Evolutionary conservation across 2,113 vertebrate genomes (phyloP).

Genomic region (Nyctibius bracteatus): DNA sequence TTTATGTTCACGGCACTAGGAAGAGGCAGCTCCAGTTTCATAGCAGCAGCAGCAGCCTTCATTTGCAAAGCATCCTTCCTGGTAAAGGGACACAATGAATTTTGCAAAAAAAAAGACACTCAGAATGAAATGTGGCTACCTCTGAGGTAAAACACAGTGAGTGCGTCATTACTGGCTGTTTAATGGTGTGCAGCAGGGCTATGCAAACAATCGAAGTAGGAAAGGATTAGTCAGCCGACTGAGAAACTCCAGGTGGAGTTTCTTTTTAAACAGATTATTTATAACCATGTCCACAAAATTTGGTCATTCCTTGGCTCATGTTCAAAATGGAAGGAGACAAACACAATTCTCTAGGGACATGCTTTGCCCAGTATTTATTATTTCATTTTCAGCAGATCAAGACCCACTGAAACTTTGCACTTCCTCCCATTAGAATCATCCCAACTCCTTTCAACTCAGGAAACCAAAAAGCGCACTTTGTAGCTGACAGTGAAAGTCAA

Average conservation of each 20-base stretch:
- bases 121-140: neutral
- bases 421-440: neutral
- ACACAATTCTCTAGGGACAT: neutral
- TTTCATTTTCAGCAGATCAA: neutral
- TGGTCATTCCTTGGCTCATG: neutral
- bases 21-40: neutral
- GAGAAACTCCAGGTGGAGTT: slow-evolving; percentile 31
- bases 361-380: neutral
- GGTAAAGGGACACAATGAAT: neutral
- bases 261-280: slow-evolving; percentile 25
- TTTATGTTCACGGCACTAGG: neutral
- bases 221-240: slow-evolving; percentile 33
- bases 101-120: neutral
- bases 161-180: neutral
- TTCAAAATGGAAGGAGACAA: slow-evolving; percentile 15
- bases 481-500: neutral
- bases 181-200: neutral
- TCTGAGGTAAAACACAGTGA: neutral
- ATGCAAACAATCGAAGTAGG: neutral
- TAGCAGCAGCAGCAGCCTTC: neutral
- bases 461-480: neutral
- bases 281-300: neutral
- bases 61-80: neutral
- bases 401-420: neutral
- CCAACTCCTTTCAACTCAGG: neutral